phyloP scores from a whole-genome alignment of 1,140 invertebrate species.

The Stegodyphus mimosarum region DNA sequence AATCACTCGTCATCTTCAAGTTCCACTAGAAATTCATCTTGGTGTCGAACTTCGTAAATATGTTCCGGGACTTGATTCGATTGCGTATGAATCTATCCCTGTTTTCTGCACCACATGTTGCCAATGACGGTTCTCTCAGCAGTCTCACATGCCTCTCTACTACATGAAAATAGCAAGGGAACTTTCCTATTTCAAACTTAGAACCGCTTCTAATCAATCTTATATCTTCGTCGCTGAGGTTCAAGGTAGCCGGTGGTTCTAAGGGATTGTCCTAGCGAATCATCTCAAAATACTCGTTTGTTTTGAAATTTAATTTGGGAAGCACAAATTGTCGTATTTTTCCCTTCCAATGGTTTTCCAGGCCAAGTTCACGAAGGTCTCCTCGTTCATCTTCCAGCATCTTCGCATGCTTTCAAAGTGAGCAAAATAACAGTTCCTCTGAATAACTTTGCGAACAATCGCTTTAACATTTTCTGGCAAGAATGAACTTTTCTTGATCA shows the following conservation, averaged over 20 bases:
- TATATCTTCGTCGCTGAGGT: background rate
- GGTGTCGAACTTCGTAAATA: background rate
- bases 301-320: conserved; percentile 1
- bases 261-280: background rate
- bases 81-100: background rate
- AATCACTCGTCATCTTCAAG: background rate
- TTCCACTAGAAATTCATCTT: background rate
- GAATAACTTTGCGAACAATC: background rate
- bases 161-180: background rate
- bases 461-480: background rate
- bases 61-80: background rate
- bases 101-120: background rate
- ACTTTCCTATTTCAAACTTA: background rate
- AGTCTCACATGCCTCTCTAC: background rate
- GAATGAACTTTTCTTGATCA: conserved; percentile 10
- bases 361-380: background rate
- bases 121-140: background rate
- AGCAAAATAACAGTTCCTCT: background rate
- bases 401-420: background rate
- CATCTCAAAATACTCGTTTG: background rate
- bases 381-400: background rate
- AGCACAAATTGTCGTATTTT: background rate
- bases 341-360: background rate
- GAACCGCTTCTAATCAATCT: background rate
- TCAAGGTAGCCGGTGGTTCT: background rate